phyloP scores from a whole-genome alignment of 2,113 vertebrate species.

The Megaceryle torquata region DNA sequence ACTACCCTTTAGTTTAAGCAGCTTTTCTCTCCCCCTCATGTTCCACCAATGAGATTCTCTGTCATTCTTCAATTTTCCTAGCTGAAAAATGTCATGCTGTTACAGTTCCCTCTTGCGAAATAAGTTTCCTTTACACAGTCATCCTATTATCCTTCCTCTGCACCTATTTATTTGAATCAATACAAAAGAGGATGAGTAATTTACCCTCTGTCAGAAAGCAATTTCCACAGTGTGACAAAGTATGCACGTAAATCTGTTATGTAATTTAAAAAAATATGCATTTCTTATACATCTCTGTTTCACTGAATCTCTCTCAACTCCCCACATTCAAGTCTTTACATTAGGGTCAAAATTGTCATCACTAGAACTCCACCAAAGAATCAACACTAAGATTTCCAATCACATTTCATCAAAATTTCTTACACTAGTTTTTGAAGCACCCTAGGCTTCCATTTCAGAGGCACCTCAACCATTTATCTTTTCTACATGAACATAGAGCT shows the following conservation, averaged over 20 bases:
- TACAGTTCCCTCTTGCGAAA: not conserved
- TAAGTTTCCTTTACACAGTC: slow-evolving; percentile 1
- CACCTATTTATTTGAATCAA: slow-evolving; percentile 29
- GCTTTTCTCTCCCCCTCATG: not conserved
- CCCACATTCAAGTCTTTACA: not conserved
- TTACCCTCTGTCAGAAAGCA: not conserved
- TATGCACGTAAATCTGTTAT: not conserved
- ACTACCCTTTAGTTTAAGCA: not conserved
- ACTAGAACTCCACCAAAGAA: not conserved
- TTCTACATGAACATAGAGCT: not conserved
- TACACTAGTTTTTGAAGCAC: rapidly evolving
- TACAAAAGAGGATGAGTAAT: slow-evolving; percentile 15
- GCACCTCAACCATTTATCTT: not conserved
- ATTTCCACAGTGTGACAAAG: not conserved
- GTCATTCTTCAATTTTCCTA: not conserved
- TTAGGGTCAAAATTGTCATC: not conserved
- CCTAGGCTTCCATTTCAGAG: not conserved
- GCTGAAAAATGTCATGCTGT: not conserved
- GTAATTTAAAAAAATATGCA: not conserved
- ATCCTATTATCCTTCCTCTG: slow-evolving; percentile 35
- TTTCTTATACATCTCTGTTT: not conserved
- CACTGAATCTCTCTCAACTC: not conserved
- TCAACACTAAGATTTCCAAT: not conserved
- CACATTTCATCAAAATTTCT: not conserved
- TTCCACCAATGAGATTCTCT: not conserved